phyloP scores from a whole-genome alignment of 2,888 invertebrate genomes.

The Coleophora flavipennella region DNA sequence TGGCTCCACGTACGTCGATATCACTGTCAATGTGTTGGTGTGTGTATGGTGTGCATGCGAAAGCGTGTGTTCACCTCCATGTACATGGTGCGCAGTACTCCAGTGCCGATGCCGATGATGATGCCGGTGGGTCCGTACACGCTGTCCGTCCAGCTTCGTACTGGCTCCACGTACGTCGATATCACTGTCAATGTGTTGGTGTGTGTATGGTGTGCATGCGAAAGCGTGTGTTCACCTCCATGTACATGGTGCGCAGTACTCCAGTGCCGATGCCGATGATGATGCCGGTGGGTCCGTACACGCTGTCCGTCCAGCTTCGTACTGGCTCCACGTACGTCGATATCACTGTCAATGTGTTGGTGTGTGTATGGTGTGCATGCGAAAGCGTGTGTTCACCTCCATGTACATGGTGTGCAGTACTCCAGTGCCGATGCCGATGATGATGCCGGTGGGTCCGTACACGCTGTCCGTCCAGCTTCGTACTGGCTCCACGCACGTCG shows the following conservation, averaged over 20 bases:
- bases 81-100: slow-evolving; percentile 37
- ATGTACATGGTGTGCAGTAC: slow-evolving; percentile 16
- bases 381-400: no score
- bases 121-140: slow-evolving; percentile 89
- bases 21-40: slow-evolving; percentile 43
- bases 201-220: no score
- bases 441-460: slow-evolving; percentile 88
- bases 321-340: slow-evolving; percentile 82
- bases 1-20: slow-evolving; percentile 81
- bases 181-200: slow-evolving; percentile 48
- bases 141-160: slow-evolving; percentile 92
- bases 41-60: no score
- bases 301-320: slow-evolving; percentile 91
- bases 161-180: slow-evolving; percentile 80
- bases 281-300: slow-evolving; percentile 89
- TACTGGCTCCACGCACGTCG: slow-evolving; percentile 81
- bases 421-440: slow-evolving; percentile 83
- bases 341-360: slow-evolving; percentile 59
- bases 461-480: slow-evolving; percentile 93
- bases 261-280: slow-evolving; percentile 85
- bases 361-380: no score
- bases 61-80: not conserved
- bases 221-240: no score
- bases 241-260: slow-evolving; percentile 16
- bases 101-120: slow-evolving; percentile 82